These are phyloP conservation scores for Drepanosiphum platanoidis DNA, from an alignment of 2,888 invertebrate genomes.

Conservation along the genomic window DNA sequence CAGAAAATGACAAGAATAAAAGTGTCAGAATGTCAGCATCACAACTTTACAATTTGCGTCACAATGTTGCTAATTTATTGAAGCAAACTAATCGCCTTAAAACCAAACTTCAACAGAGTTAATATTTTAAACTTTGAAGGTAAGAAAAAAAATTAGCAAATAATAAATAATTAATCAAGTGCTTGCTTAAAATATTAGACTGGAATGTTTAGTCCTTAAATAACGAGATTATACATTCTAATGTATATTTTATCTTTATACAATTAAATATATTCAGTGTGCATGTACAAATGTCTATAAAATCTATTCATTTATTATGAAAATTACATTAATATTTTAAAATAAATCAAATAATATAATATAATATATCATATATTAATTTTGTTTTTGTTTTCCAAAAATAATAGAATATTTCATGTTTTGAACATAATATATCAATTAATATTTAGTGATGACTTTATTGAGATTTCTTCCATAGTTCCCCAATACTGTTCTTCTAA, in stretches of 20 bases:
- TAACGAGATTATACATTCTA: conserved; percentile 1
- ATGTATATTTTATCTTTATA: conserved; percentile 13
- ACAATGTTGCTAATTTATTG: conserved; percentile 50
- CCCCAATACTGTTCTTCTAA: background rate
- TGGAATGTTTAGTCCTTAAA: conserved; percentile 26
- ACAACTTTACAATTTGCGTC: conserved; percentile 42
- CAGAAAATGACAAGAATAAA: conserved; percentile 38
- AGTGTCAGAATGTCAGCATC: conserved; percentile 32
- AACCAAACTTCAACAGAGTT: conserved; percentile 48
- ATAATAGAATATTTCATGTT: no score
- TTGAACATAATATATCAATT: no score
- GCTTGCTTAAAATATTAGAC: background rate
- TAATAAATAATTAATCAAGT: conserved; percentile 5
- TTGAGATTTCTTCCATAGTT: background rate
- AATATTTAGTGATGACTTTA: background rate
- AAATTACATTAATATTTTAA: background rate
- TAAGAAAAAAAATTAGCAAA: background rate
- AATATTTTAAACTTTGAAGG: background rate
- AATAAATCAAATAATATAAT: no score
- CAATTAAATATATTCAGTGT: conserved; percentile 41
- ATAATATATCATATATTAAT: no score
- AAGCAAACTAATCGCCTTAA: conserved; percentile 45
- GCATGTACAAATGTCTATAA: background rate
- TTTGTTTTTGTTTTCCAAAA: no score
- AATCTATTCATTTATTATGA: background rate